Evolutionary conservation across 1,140 invertebrate genomes (phyloP).

Genomic region (Phortica variegata): DNA sequence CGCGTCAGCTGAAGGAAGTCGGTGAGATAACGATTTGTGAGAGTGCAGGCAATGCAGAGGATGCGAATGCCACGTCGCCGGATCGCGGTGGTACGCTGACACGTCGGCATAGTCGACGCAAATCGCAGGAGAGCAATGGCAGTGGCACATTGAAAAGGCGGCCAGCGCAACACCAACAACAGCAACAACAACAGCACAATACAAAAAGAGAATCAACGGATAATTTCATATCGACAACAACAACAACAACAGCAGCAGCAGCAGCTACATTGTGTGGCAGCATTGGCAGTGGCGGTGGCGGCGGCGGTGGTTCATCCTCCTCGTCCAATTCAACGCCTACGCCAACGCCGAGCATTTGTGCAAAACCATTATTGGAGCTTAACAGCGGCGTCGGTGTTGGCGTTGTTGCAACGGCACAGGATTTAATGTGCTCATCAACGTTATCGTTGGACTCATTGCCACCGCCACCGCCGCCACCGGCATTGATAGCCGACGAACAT

Average conservation of each 20-base stretch:
- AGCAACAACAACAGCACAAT: too few species aligned
- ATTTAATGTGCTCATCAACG: slow-evolving; percentile 70
- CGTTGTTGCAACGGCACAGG: slow-evolving; percentile 36
- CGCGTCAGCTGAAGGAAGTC: slow-evolving; percentile 82
- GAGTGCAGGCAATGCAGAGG: slow-evolving; percentile 48
- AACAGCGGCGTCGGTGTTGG: slow-evolving; percentile 54
- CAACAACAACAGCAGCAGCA: slow-evolving; percentile 1
- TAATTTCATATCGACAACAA: too few species aligned
- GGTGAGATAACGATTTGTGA: slow-evolving; percentile 64
- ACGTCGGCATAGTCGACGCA: slow-evolving; percentile 62
- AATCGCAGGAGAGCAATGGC: slow-evolving; percentile 64
- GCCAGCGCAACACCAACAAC: slow-evolving; percentile 50
- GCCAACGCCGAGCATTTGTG: slow-evolving; percentile 48
- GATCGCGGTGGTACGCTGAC: slow-evolving; percentile 60
- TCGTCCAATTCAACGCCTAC: slow-evolving; percentile 52
- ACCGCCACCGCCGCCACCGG: slow-evolving; percentile 72
- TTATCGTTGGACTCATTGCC: slow-evolving; percentile 73
- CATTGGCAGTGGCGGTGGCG: slow-evolving; percentile 9
- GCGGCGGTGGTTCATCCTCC: slow-evolving; percentile 38
- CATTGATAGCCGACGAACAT: slow-evolving; percentile 62
- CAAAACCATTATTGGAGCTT: slow-evolving; percentile 27
- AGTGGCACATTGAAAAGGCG: slow-evolving; percentile 65
- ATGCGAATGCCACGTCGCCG: slow-evolving; percentile 33
- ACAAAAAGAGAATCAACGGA: too few species aligned
- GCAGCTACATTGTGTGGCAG: neutral